Conservation (phyloP, 2,888 invertebrate genomes). For the Stenodema calcarata region DNA sequence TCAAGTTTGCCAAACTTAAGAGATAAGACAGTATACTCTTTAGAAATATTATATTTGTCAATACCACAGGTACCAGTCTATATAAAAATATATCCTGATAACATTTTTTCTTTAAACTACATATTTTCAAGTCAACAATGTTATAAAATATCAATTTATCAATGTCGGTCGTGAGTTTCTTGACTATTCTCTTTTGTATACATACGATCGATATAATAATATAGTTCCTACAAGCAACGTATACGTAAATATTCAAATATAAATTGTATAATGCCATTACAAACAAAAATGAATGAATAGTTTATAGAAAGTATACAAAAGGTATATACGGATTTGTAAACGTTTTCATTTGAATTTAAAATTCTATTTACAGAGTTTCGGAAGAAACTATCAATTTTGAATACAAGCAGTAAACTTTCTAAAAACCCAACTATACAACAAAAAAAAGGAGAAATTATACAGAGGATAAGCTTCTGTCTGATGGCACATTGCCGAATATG, state of each 20-base stretch:
- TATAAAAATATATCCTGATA: slow-evolving; percentile 46
- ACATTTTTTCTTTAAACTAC: slow-evolving; percentile 38
- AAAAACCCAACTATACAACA: slow-evolving; percentile 30
- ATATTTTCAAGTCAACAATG: slow-evolving; percentile 29
- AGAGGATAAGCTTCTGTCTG: slow-evolving; percentile 43
- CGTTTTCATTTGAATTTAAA: background rate
- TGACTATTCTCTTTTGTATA: slow-evolving; percentile 33
- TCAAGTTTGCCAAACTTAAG: background rate
- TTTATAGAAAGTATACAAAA: slow-evolving; percentile 5
- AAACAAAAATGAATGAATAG: slow-evolving; percentile 20
- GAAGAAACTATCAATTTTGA: slow-evolving; percentile 11
- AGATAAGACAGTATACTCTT: background rate
- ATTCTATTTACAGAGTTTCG: slow-evolving; percentile 24
- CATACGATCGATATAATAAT: slow-evolving; percentile 8
- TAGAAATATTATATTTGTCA: slow-evolving; percentile 2
- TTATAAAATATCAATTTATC: slow-evolving; percentile 42
- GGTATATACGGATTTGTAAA: background rate
- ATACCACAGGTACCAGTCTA: slow-evolving; percentile 27
- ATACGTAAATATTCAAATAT: slow-evolving; percentile 39
- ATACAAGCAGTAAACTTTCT: slow-evolving; percentile 23
- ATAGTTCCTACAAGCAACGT: slow-evolving; percentile 30
- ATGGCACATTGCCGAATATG: slow-evolving; percentile 50
- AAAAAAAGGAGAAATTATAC: slow-evolving; percentile 4
- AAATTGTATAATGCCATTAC: slow-evolving; percentile 30
- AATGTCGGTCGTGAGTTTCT: slow-evolving; percentile 33